Base-by-base conservation (phyloP, 2,113 vertebrate species). In the Nycticryphes semicollaris region DNA sequence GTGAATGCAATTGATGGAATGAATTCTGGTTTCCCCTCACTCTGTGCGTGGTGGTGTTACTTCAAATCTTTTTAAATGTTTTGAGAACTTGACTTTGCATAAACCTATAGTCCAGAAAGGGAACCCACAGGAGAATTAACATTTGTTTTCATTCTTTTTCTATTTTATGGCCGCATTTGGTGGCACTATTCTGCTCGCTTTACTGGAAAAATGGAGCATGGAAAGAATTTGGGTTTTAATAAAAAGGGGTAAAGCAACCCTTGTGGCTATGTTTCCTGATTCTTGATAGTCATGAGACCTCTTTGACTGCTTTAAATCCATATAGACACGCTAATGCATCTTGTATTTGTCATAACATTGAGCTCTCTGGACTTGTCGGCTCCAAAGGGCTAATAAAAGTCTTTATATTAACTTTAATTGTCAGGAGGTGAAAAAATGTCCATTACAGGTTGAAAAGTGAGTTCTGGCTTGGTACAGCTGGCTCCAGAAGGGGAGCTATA, bases 311-410 rank as follows among this genome's bases (percentile, higher is more conserved):
- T 92, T 87, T 82, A 91, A 89, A 90, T 72, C 88, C 28, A 50
- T 72, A n/a, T 3, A 94, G 95, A 76, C 80, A 53, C 62, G 15
- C 66, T 95, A 96, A 95, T 94, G 95, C 53, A 68, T 95, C 95
- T 92, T 89, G 80, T 84, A 62, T 81, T 90, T 89, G 93, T 92
- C 2, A 1, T 79, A 82, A 82, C 57, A 73, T 45, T 30, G 66
- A 86, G 66, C 62, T 87, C 2, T 31, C 84, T 87, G 90, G 94
- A 95, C 66, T 82, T 72, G 35, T 89, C 94, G 95, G 90, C 94
- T 96, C 92, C 95, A 89, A 92, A 91, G 62, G 76, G 50, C 95
- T 96, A 79, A 87, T 92, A 94, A 91, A 94, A 87, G 25, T 53
- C 69, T 94, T 96, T 75, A 68, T 94, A 64, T 92, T 87, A 20